These are phyloP conservation scores for Epizoanthus rinbou DNA, from an alignment of 92 coral and sea anemone genomes.

Conservation along the genomic window DNA sequence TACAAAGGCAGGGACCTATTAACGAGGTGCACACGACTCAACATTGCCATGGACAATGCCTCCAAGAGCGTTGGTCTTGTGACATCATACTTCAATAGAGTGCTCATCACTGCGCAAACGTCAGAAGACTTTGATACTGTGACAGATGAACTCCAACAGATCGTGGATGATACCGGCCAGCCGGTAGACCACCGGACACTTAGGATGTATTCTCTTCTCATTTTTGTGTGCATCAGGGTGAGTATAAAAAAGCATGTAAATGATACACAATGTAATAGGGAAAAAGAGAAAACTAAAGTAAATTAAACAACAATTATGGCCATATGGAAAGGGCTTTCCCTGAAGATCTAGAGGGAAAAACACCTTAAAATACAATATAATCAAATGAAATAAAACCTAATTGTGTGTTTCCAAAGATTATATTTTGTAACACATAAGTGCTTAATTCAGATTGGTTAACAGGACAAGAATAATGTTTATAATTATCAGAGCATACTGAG, in stretches of 20 bases:
- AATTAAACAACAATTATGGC: too few species aligned
- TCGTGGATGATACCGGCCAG: conserved; percentile 34
- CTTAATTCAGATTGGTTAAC: too few species aligned
- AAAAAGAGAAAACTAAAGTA: too few species aligned
- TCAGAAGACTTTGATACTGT: conserved; percentile 38
- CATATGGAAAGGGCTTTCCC: too few species aligned
- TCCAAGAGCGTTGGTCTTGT: conserved; percentile 33
- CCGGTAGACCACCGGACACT: conserved; percentile 39
- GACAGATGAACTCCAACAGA: conserved; percentile 26
- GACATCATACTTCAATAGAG: conserved; percentile 15
- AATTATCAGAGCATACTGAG: too few species aligned
- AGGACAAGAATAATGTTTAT: too few species aligned
- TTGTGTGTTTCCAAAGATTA: too few species aligned
- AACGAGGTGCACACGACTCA: conserved; percentile 2
- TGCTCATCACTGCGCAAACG: conserved; percentile 12
- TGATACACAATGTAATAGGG: too few species aligned
- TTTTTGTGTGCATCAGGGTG: conserved; percentile 36
- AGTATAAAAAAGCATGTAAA: neutral
- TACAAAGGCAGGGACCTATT: conserved; percentile 23
- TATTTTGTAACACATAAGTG: too few species aligned
- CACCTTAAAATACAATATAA: too few species aligned
- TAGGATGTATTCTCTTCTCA: conserved; percentile 34
- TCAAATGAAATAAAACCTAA: too few species aligned
- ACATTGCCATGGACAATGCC: conserved; percentile 38
- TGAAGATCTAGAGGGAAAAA: too few species aligned